A percentile compares a stretch with the other conserved stretches of the same genome.
Conservation (phyloP, 2,113 vertebrate genomes). For the Lepus americanus region DNA sequence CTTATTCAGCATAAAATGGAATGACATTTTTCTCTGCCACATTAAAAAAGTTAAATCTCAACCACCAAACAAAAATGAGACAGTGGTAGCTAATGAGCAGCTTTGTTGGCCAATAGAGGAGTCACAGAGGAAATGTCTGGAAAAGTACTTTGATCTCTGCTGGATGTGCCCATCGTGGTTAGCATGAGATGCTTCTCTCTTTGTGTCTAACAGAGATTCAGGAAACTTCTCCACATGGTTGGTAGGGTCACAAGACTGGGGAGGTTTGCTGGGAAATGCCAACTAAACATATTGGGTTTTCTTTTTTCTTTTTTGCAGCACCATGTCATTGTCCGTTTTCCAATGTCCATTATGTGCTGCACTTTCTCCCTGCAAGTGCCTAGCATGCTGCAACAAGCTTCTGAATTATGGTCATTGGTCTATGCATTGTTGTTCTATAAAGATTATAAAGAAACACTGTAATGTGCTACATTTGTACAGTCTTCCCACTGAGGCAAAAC, state of each 20-base stretch:
- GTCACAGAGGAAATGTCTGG: conserved; percentile 23
- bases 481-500: conserved; percentile 64
- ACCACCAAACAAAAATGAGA: conserved; percentile 65
- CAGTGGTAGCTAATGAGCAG: conserved; percentile 14
- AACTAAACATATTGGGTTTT: not conserved
- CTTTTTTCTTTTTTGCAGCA: not conserved
- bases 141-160: conserved; percentile 40
- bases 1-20: conserved; percentile 26
- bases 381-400: not conserved
- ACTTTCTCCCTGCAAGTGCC: conserved; percentile 37
- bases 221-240: not conserved
- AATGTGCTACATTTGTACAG: conserved; percentile 36
- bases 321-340: not conserved
- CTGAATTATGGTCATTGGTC: conserved; percentile 50
- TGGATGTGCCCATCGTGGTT: not conserved
- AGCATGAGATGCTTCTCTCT: not conserved
- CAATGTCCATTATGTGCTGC: not conserved
- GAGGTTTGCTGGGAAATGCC: conserved; percentile 52
- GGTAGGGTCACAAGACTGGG: not conserved
- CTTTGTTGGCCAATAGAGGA: conserved; percentile 19
- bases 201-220: not conserved
- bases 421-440: conserved; percentile 44
- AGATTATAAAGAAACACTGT: conserved; percentile 72
- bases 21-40: conserved; percentile 54
- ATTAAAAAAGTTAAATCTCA: conserved; percentile 56